Evolutionary conservation across 2,113 vertebrate species (phyloP).

Genomic region (Sphaerodactylus townsendi): DNA sequence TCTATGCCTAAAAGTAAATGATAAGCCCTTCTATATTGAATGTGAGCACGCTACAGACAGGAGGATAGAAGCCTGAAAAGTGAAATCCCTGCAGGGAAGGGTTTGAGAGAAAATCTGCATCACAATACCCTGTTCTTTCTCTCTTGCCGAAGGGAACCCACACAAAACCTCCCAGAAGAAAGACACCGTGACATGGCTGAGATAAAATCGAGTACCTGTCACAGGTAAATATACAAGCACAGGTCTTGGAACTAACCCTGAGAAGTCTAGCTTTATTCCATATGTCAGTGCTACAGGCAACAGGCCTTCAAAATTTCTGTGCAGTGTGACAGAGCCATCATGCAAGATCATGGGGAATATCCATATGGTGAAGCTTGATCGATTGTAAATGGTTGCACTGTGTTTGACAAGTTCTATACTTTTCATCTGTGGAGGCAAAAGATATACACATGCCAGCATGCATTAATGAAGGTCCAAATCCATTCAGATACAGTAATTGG

Average conservation of each 20-base stretch:
- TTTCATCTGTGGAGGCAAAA: slow-evolving; percentile 19
- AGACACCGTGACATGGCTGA: slow-evolving; percentile 43
- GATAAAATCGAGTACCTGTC: not conserved
- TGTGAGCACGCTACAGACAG: slow-evolving; percentile 55
- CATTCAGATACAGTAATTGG: too few species aligned
- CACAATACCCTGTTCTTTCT: slow-evolving; percentile 55
- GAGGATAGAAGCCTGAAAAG: slow-evolving; percentile 50
- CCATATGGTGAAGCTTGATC: slow-evolving; percentile 8
- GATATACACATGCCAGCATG: not conserved
- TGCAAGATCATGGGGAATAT: slow-evolving; percentile 41
- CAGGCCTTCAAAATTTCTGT: not conserved
- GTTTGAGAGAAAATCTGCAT: slow-evolving; percentile 69
- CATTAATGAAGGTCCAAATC: not conserved
- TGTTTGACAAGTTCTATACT: slow-evolving; percentile 33
- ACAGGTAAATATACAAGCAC: slow-evolving; percentile 29
- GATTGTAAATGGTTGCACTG: slow-evolving; percentile 40
- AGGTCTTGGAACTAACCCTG: slow-evolving; percentile 37
- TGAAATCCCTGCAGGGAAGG: slow-evolving; percentile 64
- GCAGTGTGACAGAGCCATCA: slow-evolving; percentile 19
- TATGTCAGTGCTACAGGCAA: slow-evolving; percentile 32
- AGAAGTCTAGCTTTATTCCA: not conserved
- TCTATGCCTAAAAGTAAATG: slow-evolving; percentile 61
- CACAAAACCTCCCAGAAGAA: slow-evolving; percentile 52
- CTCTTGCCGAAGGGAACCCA: slow-evolving; percentile 39
- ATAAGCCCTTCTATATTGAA: slow-evolving; percentile 60